These are phyloP conservation scores for Nomada flava DNA, from an alignment of 2,888 invertebrate species.

Conservation along the genomic window DNA sequence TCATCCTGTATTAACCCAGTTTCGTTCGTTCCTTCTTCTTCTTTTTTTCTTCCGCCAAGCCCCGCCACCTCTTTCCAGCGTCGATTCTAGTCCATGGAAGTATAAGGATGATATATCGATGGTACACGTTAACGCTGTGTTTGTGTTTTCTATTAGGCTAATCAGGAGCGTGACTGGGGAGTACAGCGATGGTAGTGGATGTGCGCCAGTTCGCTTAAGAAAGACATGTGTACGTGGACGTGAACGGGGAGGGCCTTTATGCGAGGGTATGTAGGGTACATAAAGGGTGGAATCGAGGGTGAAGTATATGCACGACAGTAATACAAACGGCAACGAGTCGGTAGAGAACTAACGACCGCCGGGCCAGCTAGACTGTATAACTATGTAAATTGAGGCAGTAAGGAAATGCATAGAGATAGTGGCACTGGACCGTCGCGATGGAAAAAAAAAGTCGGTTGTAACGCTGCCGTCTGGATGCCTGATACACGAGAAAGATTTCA, in stretches of 20 bases:
- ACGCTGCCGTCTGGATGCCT: neutral
- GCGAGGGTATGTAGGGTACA: slow-evolving; percentile 20
- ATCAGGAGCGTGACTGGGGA: slow-evolving; percentile 80
- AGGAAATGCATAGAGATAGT: neutral
- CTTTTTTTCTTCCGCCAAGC: neutral
- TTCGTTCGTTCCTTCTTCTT: slow-evolving; percentile 30
- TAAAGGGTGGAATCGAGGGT: slow-evolving; percentile 36
- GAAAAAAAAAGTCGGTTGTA: neutral
- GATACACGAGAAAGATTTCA: slow-evolving; percentile 15
- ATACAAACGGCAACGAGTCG: slow-evolving; percentile 31
- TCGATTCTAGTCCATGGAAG: slow-evolving; percentile 5
- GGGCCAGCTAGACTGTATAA: slow-evolving; percentile 22
- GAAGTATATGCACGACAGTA: slow-evolving; percentile 24
- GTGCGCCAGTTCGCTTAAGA: slow-evolving; percentile 59
- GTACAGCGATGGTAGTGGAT: slow-evolving; percentile 72
- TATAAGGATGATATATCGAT: slow-evolving; percentile 73
- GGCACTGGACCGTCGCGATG: neutral
- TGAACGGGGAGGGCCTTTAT: slow-evolving; percentile 13
- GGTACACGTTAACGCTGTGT: slow-evolving; percentile 74
- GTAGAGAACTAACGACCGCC: slow-evolving; percentile 39
- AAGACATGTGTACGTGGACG: slow-evolving; percentile 44
- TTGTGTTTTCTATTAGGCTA: slow-evolving; percentile 81
- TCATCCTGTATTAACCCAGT: slow-evolving; percentile 73
- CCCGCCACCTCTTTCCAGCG: neutral
- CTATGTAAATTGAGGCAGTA: slow-evolving; percentile 44